Percentiles rank a stretch among this genome's conserved stretches.
Conservation (phyloP, 1,140 invertebrate species). For the Drosophila tristis region DNA sequence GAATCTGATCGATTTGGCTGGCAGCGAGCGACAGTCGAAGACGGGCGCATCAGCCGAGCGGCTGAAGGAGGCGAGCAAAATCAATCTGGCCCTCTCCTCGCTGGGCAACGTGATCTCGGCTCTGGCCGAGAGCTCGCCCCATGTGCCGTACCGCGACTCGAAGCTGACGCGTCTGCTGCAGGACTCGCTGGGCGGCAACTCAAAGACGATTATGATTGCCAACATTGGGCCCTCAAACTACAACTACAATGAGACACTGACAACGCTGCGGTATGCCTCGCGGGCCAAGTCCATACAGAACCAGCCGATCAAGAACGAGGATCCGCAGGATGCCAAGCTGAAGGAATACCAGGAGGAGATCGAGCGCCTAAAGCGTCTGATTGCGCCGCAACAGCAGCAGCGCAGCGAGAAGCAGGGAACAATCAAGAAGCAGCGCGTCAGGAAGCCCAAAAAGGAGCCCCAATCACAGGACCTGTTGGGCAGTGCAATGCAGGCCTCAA, state of each 20-base stretch:
- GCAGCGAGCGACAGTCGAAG: conserved; percentile 96
- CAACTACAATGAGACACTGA: conserved; percentile 98
- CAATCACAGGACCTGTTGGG: conserved; percentile 29
- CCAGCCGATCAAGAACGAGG: conserved; percentile 97
- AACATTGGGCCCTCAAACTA: conserved; percentile 98
- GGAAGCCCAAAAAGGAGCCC: conserved; percentile 62
- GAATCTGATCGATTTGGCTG: conserved; percentile 91
- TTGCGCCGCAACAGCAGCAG: conserved; percentile 84
- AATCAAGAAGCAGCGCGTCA: conserved; percentile 56
- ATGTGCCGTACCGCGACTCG: conserved; percentile 97
- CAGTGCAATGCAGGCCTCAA: conserved; percentile 29
- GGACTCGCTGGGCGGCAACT: conserved; percentile 97
- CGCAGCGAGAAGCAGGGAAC: conserved; percentile 68
- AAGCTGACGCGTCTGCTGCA: conserved; percentile 96
- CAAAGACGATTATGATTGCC: conserved; percentile 98
- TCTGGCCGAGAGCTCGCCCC: conserved; percentile 93
- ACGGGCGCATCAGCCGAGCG: conserved; percentile 94
- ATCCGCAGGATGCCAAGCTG: conserved; percentile 96
- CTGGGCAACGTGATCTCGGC: conserved; percentile 97
- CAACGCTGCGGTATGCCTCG: conserved; percentile 96
- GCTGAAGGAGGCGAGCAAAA: conserved; percentile 97
- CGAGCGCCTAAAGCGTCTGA: conserved; percentile 87
- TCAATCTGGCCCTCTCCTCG: conserved; percentile 96
- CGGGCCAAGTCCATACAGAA: conserved; percentile 98
- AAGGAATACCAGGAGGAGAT: conserved; percentile 95